A percentile compares a stretch with the other conserved stretches of the same genome.
Conservation (phyloP, 2,113 vertebrate genomes). For the Probosciger aterrimus region DNA sequence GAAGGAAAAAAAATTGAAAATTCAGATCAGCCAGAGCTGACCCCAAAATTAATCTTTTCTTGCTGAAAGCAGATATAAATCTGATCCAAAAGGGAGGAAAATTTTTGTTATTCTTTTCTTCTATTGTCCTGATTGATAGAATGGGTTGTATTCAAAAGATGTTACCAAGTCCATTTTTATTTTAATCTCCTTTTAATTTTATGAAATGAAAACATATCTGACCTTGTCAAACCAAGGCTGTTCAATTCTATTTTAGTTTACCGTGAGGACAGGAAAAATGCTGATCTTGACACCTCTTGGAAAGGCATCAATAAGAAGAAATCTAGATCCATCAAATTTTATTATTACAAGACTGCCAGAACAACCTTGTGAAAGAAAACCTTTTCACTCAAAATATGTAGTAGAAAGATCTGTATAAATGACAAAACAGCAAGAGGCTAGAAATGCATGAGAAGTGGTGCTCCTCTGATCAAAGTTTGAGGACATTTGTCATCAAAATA, state of each 20-base stretch:
- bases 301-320: neutral
- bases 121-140: neutral
- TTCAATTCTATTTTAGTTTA: slow-evolving; percentile 19
- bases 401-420: neutral
- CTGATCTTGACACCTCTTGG: neutral
- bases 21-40: neutral
- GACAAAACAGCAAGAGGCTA: neutral
- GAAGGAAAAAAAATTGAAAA: neutral
- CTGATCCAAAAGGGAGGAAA: neutral
- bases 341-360: neutral
- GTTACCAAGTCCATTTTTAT: neutral
- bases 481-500: neutral
- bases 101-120: neutral
- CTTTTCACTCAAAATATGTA: neutral
- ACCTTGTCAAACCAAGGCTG: slow-evolving; percentile 23
- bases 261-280: neutral
- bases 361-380: neutral
- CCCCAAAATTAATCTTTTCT: neutral
- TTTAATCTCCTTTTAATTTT: neutral
- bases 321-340: neutral
- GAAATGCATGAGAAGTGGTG: neutral
- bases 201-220: slow-evolving; percentile 7
- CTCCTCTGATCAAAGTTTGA: neutral
- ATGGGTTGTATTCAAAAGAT: neutral
- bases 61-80: neutral